These are phyloP conservation scores for Hesperia comma DNA, from an alignment of 2,888 invertebrate species.

Conservation along the genomic window DNA sequence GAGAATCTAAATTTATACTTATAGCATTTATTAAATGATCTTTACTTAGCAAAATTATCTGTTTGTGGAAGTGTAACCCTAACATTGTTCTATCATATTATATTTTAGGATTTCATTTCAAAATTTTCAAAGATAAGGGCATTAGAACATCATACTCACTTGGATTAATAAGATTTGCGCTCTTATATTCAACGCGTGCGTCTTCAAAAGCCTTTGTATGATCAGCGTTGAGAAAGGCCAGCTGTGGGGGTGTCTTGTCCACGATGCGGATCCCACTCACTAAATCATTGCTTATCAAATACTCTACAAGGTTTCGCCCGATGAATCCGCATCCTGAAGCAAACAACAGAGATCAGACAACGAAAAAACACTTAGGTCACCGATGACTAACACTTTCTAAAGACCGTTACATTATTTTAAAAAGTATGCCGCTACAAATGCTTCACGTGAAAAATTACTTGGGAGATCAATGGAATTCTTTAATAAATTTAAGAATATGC, in stretches of 20 bases:
- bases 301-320: conserved; percentile 93
- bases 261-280: conserved; percentile 90
- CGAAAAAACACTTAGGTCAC: conserved; percentile 53
- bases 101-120: background rate
- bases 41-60: too few relatives aligned
- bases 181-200: conserved; percentile 92
- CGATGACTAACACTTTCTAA: conserved; percentile 73
- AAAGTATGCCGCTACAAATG: conserved; percentile 43
- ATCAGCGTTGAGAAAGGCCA: conserved; percentile 92
- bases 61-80: too few relatives aligned
- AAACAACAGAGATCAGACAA: conserved; percentile 52
- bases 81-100: background rate
- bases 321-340: conserved; percentile 95
- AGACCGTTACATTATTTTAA: conserved; percentile 68
- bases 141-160: conserved; percentile 80
- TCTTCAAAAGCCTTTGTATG: conserved; percentile 90
- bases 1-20: too few relatives aligned
- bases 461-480: background rate
- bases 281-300: conserved; percentile 90
- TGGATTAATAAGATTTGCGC: conserved; percentile 95
- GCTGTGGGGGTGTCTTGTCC: conserved; percentile 96
- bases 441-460: conserved; percentile 6
- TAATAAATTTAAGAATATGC: conserved; percentile 15
- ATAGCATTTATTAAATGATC: too few relatives aligned
- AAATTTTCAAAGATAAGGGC: background rate